Percentiles rank a stretch among this genome's conserved stretches.
Evolutionary conservation across 2,888 invertebrate genomes (phyloP).

Genomic region (Synergus umbraculus): DNA sequence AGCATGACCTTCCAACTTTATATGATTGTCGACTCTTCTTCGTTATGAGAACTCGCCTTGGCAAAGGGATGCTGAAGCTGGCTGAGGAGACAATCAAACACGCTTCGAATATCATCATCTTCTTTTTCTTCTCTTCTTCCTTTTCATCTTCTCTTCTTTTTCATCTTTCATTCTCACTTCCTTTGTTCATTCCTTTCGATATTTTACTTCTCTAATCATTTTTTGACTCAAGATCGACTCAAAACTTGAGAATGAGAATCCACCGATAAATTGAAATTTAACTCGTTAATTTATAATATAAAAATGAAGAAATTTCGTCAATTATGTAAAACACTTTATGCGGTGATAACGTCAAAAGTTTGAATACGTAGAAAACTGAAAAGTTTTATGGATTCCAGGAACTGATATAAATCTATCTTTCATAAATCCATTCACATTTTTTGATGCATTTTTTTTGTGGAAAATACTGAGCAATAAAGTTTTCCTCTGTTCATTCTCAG

Average conservation of each 20-base stretch:
- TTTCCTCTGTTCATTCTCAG: neutral
- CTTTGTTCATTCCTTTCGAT: conserved; percentile 9
- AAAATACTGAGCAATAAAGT: neutral
- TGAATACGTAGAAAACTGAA: neutral
- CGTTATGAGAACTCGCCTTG: conserved; percentile 23
- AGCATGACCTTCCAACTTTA: conserved; percentile 21
- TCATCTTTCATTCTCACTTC: conserved; percentile 33
- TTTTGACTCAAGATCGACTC: neutral
- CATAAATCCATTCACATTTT: neutral
- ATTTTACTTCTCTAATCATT: conserved; percentile 19
- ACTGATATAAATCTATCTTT: neutral
- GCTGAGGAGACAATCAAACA: conserved; percentile 63
- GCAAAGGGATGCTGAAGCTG: conserved; percentile 50
- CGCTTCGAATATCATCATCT: conserved; percentile 56
- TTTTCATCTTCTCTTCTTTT: conserved; percentile 24
- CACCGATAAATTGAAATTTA: neutral
- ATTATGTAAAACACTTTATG: neutral
- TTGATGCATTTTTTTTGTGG: neutral
- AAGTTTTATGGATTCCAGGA: neutral
- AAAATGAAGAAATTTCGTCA: neutral
- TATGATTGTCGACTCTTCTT: neutral
- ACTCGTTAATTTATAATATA: too few relatives aligned
- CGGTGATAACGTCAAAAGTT: neutral
- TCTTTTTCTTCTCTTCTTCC: conserved; percentile 20
- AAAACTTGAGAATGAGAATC: conserved; percentile 4